Evolutionary conservation across 2,888 invertebrate species (phyloP), one percentile per base, ranked within the genome.

Genomic region (Epinotia bilunana): DNA sequence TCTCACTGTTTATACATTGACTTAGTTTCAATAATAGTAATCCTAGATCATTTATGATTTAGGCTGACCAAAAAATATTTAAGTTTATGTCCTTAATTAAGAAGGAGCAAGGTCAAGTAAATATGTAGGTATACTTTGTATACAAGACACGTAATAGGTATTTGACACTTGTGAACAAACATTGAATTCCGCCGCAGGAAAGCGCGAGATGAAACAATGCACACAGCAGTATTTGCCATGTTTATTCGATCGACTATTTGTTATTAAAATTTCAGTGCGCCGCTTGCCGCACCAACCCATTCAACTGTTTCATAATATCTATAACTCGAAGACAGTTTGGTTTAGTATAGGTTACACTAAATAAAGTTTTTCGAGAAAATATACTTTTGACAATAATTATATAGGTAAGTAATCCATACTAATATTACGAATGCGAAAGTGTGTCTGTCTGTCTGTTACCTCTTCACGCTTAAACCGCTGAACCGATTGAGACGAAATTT

Each of bases 181-280:
- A 61, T 67, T 33, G 46, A 62, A 75, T 67, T 57, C 75, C 55
- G 13, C 43, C 43, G 57, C 46, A 49, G 16, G 65, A 58, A 75
- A 71, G 71, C 43, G 65, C 46, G 75, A 75, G 67, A 72, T 72
- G 70, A 65, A 72, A 61, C 67, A 62, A 75, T 55, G 65, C 53
- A 28, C n/a, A 46, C 18, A 68, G 49, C 20, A 20, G 18, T 20
- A 20, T 39, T 28, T 33, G 57, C 49, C 33, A 23, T 71, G 69
- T 74, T 60, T 23, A 60, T 70, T 70, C 46, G 53, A 53, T 62
- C 65, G 55, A 49, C 16, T 57, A 69, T 70, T 74, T 58, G 58
- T 63, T 74, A 74, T 74, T 74, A 20, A 69, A 63, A 70, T 67
- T 64, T 64, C 60, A 46, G 46, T 16, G 18, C 9, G 57, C 43